Conservation (phyloP, 2,113 vertebrate genomes). For the Ameiurus melas region DNA sequence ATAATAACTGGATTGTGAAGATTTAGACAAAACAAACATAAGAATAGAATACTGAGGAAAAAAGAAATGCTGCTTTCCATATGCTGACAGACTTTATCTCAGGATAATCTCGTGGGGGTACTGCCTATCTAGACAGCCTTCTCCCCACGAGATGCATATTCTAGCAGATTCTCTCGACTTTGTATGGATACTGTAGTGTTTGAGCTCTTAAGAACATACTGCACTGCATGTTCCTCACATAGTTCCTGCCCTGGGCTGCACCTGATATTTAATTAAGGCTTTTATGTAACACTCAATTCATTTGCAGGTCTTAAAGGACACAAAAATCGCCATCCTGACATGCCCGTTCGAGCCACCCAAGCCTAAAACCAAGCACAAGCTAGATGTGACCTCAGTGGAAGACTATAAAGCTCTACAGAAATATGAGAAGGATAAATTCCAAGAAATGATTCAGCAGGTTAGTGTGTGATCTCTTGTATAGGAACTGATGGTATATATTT, state of each 20-base stretch:
- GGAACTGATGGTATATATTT: background rate
- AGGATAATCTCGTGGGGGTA: background rate
- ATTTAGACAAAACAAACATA: background rate
- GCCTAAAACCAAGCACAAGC: conserved; percentile 98
- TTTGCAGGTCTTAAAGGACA: conserved; percentile 82
- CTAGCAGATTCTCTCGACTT: background rate
- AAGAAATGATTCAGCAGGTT: conserved; percentile 94
- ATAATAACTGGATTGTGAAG: background rate
- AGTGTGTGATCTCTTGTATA: conserved; percentile 36
- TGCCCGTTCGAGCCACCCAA: conserved; percentile 98
- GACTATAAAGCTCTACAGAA: conserved; percentile 96
- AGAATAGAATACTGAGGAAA: too few relatives aligned
- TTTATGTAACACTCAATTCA: fast-evolving
- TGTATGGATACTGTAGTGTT: background rate
- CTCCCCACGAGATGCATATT: background rate
- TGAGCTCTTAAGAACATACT: background rate
- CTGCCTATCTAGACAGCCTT: background rate
- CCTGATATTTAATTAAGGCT: background rate
- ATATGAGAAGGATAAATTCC: conserved; percentile 95
- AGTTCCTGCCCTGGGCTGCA: background rate
- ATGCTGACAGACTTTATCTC: background rate
- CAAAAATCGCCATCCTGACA: conserved; percentile 94
- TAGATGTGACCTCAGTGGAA: conserved; percentile 94
- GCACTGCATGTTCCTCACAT: background rate
- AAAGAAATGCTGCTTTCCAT: too few relatives aligned